Percentiles rank a stretch among this genome's conserved stretches.
phyloP scores from a whole-genome alignment of 1,140 invertebrate species.

The Gryllus bimaculatus region DNA sequence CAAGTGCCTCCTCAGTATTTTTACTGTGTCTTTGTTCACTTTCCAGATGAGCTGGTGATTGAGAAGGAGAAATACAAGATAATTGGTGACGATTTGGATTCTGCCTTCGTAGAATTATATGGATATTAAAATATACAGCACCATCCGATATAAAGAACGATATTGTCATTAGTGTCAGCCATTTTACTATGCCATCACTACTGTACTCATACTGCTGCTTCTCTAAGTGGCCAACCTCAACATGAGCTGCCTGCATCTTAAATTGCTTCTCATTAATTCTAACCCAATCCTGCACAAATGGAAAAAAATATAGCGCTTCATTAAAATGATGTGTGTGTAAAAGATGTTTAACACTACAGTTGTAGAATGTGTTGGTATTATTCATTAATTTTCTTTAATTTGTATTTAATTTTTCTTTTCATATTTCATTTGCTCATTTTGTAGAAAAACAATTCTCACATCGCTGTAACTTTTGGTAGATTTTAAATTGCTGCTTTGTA shows the following conservation, averaged over 20 bases:
- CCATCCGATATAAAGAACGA: slow-evolving; percentile 12
- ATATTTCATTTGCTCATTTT: slow-evolving; percentile 16
- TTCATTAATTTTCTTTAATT: slow-evolving; percentile 2
- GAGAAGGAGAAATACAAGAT: slow-evolving; percentile 99
- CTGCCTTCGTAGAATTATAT: slow-evolving; percentile 95
- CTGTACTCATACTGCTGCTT: slow-evolving; percentile 17
- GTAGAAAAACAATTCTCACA: slow-evolving; percentile 14
- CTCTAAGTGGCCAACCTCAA: slow-evolving; percentile 16
- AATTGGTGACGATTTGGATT: slow-evolving; percentile 97
- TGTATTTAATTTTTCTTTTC: slow-evolving; percentile 15
- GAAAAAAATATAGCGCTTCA: background rate
- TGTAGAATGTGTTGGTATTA: slow-evolving; percentile 6
- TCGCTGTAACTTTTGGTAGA: slow-evolving; percentile 22
- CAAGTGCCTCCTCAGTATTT: background rate
- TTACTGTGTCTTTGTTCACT: slow-evolving; percentile 17
- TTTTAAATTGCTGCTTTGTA: slow-evolving; percentile 19
- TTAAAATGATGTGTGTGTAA: background rate
- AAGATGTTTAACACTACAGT: background rate
- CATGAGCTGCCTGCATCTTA: slow-evolving; percentile 12
- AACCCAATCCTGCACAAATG: slow-evolving; percentile 10
- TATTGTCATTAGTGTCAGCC: slow-evolving; percentile 8
- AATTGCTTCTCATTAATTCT: slow-evolving; percentile 12
- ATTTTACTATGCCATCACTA: slow-evolving; percentile 23
- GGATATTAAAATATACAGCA: slow-evolving; percentile 48
- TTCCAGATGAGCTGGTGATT: slow-evolving; percentile 94